Evolutionary conservation across 2,888 invertebrate genomes (phyloP).

Genomic region (Monopis laevigella): DNA sequence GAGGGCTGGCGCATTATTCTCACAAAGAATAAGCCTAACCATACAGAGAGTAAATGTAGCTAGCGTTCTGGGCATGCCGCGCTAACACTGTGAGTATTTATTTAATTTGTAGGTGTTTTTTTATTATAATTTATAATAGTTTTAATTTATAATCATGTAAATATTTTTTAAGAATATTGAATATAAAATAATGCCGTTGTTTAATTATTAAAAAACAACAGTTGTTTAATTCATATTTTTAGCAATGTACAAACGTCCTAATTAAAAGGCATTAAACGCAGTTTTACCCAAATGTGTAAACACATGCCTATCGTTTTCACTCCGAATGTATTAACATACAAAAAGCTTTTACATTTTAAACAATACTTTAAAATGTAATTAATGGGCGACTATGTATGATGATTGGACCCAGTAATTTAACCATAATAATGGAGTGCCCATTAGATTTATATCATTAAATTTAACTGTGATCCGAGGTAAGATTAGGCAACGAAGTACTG

Average conservation of each 20-base stretch:
- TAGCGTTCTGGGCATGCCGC: too few relatives aligned
- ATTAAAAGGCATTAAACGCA: background rate
- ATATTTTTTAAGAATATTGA: too few relatives aligned
- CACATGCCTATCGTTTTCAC: constrained; percentile 7
- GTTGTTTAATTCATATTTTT: background rate
- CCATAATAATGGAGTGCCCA: background rate
- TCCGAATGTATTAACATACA: constrained; percentile 1
- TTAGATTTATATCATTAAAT: constrained; percentile 5
- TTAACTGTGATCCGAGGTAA: background rate
- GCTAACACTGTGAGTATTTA: too few relatives aligned
- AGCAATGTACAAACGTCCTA: background rate
- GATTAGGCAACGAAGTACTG: too few relatives aligned
- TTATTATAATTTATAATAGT: too few relatives aligned
- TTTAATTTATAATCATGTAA: too few relatives aligned
- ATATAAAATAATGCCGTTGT: too few relatives aligned
- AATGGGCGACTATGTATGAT: constrained; percentile 7
- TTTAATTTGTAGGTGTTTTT: too few relatives aligned
- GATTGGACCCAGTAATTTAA: constrained; percentile 3
- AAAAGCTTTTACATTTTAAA: constrained; percentile 2
- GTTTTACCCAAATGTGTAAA: constrained; percentile 6
- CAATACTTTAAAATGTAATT: constrained; percentile 6
- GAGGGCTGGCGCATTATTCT: too few relatives aligned
- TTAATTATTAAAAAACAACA: too few relatives aligned
- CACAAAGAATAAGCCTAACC: too few relatives aligned
- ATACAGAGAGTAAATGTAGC: too few relatives aligned